These are phyloP conservation scores for Alcis repandata DNA, from an alignment of 2,888 invertebrate genomes.

Conservation along the genomic window DNA sequence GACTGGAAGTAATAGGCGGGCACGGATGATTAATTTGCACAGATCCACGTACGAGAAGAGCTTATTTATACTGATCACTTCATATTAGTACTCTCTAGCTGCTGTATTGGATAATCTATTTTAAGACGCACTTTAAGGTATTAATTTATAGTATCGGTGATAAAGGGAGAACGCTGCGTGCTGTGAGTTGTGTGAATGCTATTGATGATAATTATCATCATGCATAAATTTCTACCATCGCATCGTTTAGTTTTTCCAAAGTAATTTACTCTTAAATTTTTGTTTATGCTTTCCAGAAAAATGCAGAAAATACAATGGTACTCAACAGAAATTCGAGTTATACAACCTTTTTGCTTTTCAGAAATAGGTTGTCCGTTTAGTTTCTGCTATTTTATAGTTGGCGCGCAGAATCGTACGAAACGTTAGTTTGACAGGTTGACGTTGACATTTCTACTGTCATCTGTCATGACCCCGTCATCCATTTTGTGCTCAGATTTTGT, in stretches of 20 bases:
- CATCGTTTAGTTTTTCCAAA: too few species aligned
- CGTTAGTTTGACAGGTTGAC: constrained; percentile 16
- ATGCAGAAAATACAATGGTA: too few species aligned
- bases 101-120: constrained; percentile 9
- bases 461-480: neutral
- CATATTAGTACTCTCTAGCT: constrained; percentile 4
- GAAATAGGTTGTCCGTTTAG: neutral
- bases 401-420: constrained; percentile 22
- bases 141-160: too few species aligned
- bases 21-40: constrained; percentile 49
- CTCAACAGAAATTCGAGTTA: neutral
- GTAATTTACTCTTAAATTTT: too few species aligned
- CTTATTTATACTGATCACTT: constrained; percentile 32
- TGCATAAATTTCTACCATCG: too few species aligned
- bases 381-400: neutral
- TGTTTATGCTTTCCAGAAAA: too few species aligned
- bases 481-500: constrained; percentile 6
- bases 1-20: constrained; percentile 51
- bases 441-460: constrained; percentile 4
- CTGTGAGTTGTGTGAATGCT: too few species aligned
- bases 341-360: neutral
- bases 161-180: too few species aligned
- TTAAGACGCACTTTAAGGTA: neutral
- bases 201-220: too few species aligned
- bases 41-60: constrained; percentile 36